Conservation (phyloP, 2,113 vertebrate genomes). For the Dasyurus viverrinus region DNA sequence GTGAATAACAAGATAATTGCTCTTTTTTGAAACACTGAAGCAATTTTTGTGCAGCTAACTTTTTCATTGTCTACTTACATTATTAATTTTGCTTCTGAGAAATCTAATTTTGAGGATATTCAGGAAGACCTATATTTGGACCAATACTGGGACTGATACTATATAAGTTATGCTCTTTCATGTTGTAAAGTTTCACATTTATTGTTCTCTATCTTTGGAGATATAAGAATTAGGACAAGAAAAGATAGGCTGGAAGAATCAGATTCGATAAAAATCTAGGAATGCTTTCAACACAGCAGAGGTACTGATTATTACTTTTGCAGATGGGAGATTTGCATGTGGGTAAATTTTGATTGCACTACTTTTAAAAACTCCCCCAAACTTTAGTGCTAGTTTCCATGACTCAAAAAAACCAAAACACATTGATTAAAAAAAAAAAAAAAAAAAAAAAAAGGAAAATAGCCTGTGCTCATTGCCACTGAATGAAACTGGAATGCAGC, state of each 20-base stretch:
- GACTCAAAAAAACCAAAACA: constrained; percentile 18
- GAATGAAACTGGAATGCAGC: neutral
- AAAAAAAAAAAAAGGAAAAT: neutral
- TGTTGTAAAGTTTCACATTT: neutral
- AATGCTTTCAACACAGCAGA: neutral
- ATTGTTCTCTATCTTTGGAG: neutral
- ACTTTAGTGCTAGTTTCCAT: constrained; percentile 1
- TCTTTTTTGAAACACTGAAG: neutral
- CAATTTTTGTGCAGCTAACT: neutral
- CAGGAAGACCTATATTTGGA: neutral
- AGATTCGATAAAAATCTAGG: neutral
- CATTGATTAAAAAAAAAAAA: neutral
- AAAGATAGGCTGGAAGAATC: neutral
- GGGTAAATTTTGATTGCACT: neutral
- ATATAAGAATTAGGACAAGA: neutral
- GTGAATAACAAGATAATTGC: neutral
- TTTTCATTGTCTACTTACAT: neutral
- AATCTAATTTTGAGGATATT: neutral
- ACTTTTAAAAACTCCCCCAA: constrained; percentile 18
- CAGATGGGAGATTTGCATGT: constrained; percentile 27
- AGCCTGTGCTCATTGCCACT: neutral
- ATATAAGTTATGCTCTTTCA: neutral
- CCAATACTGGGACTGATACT: neutral
- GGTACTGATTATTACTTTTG: constrained; percentile 32
- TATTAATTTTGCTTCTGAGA: neutral